Base-by-base conservation (phyloP, 64 coral and sea anemone species). In the Montipora sp. region DNA sequence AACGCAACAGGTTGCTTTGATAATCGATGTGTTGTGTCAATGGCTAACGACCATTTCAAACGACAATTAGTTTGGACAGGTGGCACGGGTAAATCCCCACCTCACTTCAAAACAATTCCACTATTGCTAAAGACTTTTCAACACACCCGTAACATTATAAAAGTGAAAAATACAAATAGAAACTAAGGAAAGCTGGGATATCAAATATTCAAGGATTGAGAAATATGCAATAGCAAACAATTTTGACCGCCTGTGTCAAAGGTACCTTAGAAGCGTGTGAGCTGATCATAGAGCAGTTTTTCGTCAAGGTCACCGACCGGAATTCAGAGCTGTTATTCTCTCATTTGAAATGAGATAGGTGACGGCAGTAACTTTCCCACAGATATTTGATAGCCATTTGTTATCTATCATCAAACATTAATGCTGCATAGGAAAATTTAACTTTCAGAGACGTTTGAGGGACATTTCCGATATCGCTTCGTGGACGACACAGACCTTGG, bases 11-110 rank as follows among this genome's bases (percentile, higher is more conserved):
- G 61, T 66, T 71, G 18, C 20, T 71, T 3, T 21, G 20, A 15
- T 71, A 4, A 57, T 57, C 7, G 13, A 68, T 71, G 10, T 71
- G 68, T 71, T 71, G 43, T 49, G 4, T 19, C 15, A 8, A 18
- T 16, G 45, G 3, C 44, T 18, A 48, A 49, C 45, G 9, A 85
- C 82, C 82, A 69, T 61, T 13, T 71, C 3, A 63, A 83, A 71
- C 2, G 59, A 85, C 65, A 85, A 71, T 85, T 85, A 49, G 45
- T 66, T 45, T 12, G 1, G 20, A 71, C 82, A 85, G 82, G 82
- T 85, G 65, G 6, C 8, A n/a, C 81, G 66, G 82, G 82, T 72
- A 71, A 27, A 49, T 71, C 11, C 8, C 61, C 82, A 20, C 46
- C 65, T 70, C 46, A 70, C 61, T 71, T 10, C 18, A 48, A 51